Conservation (phyloP, 2,888 invertebrate species). For the Aethes cnicana region DNA sequence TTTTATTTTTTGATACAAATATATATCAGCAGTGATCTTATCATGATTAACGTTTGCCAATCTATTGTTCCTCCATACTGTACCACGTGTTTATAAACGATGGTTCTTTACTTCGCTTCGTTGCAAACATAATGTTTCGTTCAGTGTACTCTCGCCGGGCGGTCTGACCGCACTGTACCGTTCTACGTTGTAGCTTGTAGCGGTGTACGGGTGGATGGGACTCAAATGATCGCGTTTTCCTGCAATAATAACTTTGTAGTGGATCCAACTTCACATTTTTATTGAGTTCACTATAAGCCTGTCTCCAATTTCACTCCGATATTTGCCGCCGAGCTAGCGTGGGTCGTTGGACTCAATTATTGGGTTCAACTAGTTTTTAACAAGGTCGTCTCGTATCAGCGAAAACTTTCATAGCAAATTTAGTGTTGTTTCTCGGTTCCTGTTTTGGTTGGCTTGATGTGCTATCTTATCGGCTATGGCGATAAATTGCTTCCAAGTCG, state of each 20-base stretch:
- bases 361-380: slow-evolving; percentile 36
- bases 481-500: slow-evolving; percentile 73
- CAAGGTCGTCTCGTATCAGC: slow-evolving; percentile 28
- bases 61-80: slow-evolving; percentile 51
- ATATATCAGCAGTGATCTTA: slow-evolving; percentile 6
- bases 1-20: slow-evolving; percentile 20
- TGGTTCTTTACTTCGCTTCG: slow-evolving; percentile 58
- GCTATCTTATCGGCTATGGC: slow-evolving; percentile 56
- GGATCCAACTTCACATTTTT: not conserved
- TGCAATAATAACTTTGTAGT: slow-evolving; percentile 15
- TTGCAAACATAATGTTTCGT: slow-evolving; percentile 51
- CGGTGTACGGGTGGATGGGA: slow-evolving; percentile 46
- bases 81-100: slow-evolving; percentile 69
- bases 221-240: slow-evolving; percentile 31
- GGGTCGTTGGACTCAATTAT: slow-evolving; percentile 48
- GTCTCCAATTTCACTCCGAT: slow-evolving; percentile 16
- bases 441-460: slow-evolving; percentile 36
- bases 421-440: slow-evolving; percentile 1
- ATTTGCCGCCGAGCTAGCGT: slow-evolving; percentile 36
- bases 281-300: not conserved
- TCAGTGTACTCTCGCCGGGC: slow-evolving; percentile 53
- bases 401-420: not conserved
- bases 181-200: no score
- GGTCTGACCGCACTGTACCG: slow-evolving; percentile 48
- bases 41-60: slow-evolving; percentile 28